Base-by-base conservation (phyloP, 2,888 invertebrate genomes). In the Diaphora mendica region DNA sequence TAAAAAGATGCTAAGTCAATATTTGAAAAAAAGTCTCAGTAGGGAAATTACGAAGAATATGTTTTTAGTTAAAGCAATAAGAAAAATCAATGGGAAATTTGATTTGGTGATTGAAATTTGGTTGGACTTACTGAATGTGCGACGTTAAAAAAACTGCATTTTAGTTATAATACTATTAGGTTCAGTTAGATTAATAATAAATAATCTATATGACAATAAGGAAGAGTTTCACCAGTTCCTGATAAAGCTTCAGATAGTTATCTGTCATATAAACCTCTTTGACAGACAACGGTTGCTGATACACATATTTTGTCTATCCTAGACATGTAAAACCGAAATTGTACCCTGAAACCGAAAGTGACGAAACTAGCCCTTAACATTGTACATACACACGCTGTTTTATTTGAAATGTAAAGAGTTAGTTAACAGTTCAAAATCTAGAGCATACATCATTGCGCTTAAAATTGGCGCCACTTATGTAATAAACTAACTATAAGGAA, bases 401-500 rank as follows among this genome's bases (percentile, higher is more conserved):
- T 62, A 3, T 30, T 30, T 30, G 30, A 13, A 62, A 62, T 62
- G 11, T 4, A 26, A 30, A 62, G 26, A 30, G 13, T 62, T 13
- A 15, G 15, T 30, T 11, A 55, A n/a, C 15, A 15, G 26, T 30
- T 26, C 13, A 5, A 30, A 62, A 62, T 39, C 35, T 33, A 70
- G n/a, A 64, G 33, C 68, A 68, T 48, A 48, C 64, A 68, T 15
- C 26, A 51, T 71, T 51, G 26, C 15, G 48, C 13, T 33, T 8
- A 62, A 67, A 64, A 68, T 11, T 48, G 23, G 39, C 33, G n/a
- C 39, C 42, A 62, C 42, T 67, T 68, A 13, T 39, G 64, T 65
- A 55, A 44, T 51, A 64, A 70, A 69, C n/a, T 55, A 73, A 73
- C 39, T 35, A 51, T 64, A 55, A 42, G 65, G 59, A 35, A 70